phyloP scores from a whole-genome alignment of 2,113 vertebrate genomes.

The Pandion haliaetus region DNA sequence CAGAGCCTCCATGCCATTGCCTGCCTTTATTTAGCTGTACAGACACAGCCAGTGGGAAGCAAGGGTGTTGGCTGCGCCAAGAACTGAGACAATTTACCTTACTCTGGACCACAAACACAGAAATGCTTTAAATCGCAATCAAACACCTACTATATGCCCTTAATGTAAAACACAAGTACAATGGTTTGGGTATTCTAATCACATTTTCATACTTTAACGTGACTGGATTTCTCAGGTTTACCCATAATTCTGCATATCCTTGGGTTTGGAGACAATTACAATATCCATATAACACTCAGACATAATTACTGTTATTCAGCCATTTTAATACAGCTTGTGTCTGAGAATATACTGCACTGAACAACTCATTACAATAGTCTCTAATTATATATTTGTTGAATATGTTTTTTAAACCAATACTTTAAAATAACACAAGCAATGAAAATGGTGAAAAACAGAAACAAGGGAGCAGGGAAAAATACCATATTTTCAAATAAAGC shows the following conservation, averaged over 20 bases:
- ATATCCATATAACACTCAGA: background rate
- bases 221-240: background rate
- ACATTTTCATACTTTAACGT: background rate
- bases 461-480: background rate
- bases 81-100: background rate
- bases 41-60: background rate
- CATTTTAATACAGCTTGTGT: background rate
- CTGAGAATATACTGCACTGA: background rate
- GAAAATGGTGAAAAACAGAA: background rate
- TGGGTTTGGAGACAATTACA: background rate
- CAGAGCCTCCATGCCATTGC: background rate
- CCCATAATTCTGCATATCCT: background rate
- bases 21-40: background rate
- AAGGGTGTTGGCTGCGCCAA: fast-evolving
- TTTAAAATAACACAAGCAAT: background rate
- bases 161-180: background rate
- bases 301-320: slow-evolving; percentile 28
- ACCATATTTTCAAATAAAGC: background rate
- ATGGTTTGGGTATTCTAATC: background rate
- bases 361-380: background rate
- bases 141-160: background rate
- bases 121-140: background rate
- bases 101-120: background rate
- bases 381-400: background rate
- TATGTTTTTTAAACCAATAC: background rate